These are phyloP conservation scores for Glaucopsyche alexis DNA, from an alignment of 2,888 invertebrate genomes.

Conservation along the genomic window DNA sequence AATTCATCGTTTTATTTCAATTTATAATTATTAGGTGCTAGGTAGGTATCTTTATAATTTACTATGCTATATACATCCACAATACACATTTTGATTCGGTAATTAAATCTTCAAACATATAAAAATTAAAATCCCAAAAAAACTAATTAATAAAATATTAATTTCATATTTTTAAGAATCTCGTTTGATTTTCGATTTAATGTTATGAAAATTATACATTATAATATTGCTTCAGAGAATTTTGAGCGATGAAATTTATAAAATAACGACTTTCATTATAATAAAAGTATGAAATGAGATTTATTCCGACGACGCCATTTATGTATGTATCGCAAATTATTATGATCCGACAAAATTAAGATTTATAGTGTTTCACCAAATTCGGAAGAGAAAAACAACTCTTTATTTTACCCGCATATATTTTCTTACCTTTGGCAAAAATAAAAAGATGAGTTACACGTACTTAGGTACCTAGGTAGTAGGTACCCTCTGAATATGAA, in stretches of 20 bases:
- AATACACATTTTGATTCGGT: too few relatives aligned
- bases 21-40: too few relatives aligned
- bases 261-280: constrained; percentile 21
- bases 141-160: too few relatives aligned
- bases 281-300: constrained; percentile 30
- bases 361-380: constrained; percentile 22
- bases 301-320: constrained; percentile 36
- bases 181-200: not conserved
- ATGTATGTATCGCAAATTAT: constrained; percentile 36
- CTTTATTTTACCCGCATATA: not conserved
- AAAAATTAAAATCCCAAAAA: too few relatives aligned
- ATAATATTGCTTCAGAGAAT: not conserved
- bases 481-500: too few relatives aligned
- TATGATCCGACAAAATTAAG: constrained; percentile 31
- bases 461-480: too few relatives aligned
- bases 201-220: not conserved
- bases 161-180: not conserved
- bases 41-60: too few relatives aligned
- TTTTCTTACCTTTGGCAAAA: not conserved
- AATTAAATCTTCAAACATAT: too few relatives aligned
- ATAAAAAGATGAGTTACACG: not conserved
- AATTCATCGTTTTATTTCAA: too few relatives aligned
- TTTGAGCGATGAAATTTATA: constrained; percentile 7
- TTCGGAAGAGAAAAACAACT: constrained; percentile 6
- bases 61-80: too few relatives aligned